These are phyloP conservation scores for Pharmacophagus antenor DNA, from an alignment of 2,888 invertebrate species.

Conservation along the genomic window DNA sequence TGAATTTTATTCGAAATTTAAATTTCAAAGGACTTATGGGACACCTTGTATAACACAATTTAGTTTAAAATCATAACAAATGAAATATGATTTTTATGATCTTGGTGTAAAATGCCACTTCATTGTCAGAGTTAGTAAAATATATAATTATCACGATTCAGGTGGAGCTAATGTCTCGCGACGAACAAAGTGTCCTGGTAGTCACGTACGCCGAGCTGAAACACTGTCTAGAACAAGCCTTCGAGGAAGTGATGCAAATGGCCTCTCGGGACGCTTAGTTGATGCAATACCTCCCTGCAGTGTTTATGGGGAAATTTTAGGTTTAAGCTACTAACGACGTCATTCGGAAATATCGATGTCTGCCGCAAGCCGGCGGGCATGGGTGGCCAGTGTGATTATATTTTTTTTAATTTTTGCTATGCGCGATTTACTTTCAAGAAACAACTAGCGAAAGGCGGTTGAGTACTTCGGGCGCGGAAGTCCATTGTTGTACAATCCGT, in stretches of 20 bases:
- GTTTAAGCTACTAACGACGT: too few relatives aligned
- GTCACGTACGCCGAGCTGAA: constrained; percentile 97
- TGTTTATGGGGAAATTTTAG: too few relatives aligned
- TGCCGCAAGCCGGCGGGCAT: constrained; percentile 27
- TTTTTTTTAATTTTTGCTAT: constrained; percentile 2
- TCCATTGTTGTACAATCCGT: constrained; percentile 2
- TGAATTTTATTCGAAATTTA: too few relatives aligned
- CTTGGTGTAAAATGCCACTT: too few relatives aligned
- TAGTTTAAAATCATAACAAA: too few relatives aligned
- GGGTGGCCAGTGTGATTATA: background rate
- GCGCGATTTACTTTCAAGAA: background rate
- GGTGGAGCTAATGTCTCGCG: constrained; percentile 97
- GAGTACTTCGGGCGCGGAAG: background rate
- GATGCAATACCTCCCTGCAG: background rate
- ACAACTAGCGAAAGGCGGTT: background rate
- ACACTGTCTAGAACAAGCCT: constrained; percentile 95
- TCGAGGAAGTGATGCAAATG: constrained; percentile 87
- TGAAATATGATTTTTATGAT: too few relatives aligned
- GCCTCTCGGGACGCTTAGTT: constrained; percentile 34
- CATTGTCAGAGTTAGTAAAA: too few relatives aligned
- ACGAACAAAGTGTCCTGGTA: constrained; percentile 97
- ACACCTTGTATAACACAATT: too few relatives aligned
- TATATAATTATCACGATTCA: constrained; percentile 46
- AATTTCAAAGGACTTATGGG: too few relatives aligned
- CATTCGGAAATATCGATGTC: too few relatives aligned